A percentile compares a stretch with the other conserved stretches of the same genome.
Conservation (phyloP, 2,797 vertebrate genomes). For the Cuculus canorus region DNA sequence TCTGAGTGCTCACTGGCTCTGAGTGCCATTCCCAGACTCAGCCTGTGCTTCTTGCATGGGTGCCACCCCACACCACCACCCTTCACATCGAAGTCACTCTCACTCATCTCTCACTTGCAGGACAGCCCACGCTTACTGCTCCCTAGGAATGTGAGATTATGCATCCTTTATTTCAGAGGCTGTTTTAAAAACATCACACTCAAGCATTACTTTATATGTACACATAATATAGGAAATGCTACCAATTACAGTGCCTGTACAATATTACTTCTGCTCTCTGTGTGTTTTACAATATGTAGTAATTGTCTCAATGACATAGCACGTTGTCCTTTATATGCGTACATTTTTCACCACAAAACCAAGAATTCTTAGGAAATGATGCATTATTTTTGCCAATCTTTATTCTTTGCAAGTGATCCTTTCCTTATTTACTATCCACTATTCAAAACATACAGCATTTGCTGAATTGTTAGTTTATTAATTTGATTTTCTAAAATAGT, state of each 20-base stretch:
- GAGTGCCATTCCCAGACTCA: too few species aligned
- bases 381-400: not conserved
- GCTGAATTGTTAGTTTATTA: not conserved
- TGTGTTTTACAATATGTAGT: not conserved
- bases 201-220: not conserved
- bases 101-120: too few species aligned
- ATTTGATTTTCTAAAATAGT: not conserved
- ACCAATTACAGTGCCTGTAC: not conserved
- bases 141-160: rapidly evolving
- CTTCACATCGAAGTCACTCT: not conserved
- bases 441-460: not conserved
- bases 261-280: not conserved
- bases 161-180: not conserved
- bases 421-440: not conserved
- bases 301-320: not conserved
- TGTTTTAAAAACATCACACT: not conserved
- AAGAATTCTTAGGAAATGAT: not conserved
- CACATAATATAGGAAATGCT: not conserved
- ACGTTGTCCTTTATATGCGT: not conserved
- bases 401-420: not conserved
- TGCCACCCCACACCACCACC: too few species aligned
- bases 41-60: not conserved
- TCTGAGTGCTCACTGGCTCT: not conserved
- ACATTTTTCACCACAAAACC: not conserved
- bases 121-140: not conserved